phyloP scores from a whole-genome alignment of 2,797 vertebrate species.

The Psittacula derbiana region DNA sequence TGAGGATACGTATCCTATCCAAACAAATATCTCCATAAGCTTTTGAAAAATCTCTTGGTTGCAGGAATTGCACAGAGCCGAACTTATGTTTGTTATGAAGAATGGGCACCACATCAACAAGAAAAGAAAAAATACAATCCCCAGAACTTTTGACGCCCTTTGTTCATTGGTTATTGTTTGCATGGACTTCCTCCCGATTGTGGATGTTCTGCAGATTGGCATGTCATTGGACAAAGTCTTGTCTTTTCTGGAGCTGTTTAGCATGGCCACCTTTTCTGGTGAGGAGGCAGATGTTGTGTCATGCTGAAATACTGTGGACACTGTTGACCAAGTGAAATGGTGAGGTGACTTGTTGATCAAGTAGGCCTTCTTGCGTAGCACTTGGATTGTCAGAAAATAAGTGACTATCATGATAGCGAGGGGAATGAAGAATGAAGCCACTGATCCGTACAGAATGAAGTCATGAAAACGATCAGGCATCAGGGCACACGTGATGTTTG shows the following conservation, averaged over 20 bases:
- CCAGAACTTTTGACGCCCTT: conserved; percentile 94
- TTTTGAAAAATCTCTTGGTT: conserved; percentile 79
- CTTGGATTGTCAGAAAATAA: conserved; percentile 92
- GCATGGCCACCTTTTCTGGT: conserved; percentile 81
- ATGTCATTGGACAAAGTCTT: conserved; percentile 70
- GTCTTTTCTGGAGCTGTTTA: conserved; percentile 75
- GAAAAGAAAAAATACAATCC: conserved; percentile 96
- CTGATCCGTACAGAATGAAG: conserved; percentile 93
- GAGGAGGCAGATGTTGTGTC: conserved; percentile 74
- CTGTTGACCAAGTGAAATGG: conserved; percentile 79
- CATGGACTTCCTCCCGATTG: conserved; percentile 90
- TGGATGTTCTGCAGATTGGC: conserved; percentile 84
- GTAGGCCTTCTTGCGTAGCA: conserved; percentile 90
- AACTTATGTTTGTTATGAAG: conserved; percentile 95
- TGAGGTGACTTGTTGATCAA: conserved; percentile 86
- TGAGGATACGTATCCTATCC: conserved; percentile 96
- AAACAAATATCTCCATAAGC: conserved; percentile 95
- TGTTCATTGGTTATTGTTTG: conserved; percentile 96
- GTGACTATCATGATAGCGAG: conserved; percentile 94
- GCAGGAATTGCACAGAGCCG: conserved; percentile 88
- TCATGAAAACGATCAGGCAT: conserved; percentile 84
- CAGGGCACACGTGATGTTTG: conserved; percentile 86
- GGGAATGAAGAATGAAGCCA: conserved; percentile 92
- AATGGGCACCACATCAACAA: conserved; percentile 99
- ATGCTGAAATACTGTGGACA: conserved; percentile 88